Evolutionary conservation across 2,113 vertebrate species (phyloP).

Genomic region (Lucifuga dentata): DNA sequence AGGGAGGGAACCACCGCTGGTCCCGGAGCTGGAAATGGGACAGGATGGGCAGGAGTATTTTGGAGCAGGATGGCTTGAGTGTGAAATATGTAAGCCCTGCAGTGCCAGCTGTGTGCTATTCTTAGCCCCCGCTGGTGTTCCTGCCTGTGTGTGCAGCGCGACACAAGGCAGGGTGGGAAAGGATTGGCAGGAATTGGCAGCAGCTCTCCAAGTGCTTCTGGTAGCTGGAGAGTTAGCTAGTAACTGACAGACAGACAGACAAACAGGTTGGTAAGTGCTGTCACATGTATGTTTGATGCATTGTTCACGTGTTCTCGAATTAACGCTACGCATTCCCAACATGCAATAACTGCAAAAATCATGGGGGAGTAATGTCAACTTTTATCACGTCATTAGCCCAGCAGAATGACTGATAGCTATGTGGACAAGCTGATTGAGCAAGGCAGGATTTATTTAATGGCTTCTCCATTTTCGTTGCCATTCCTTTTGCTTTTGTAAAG

Average conservation of each 20-base stretch:
- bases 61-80: conserved; percentile 74
- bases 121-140: conserved; percentile 75
- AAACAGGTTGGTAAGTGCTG: too few species aligned
- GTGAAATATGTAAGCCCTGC: conserved; percentile 82
- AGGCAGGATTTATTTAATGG: too few species aligned
- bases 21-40: conserved; percentile 64
- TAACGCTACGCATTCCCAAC: too few species aligned
- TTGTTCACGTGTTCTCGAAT: too few species aligned
- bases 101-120: conserved; percentile 85
- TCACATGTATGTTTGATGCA: too few species aligned
- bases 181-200: conserved; percentile 61
- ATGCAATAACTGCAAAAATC: too few species aligned
- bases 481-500: too few species aligned
- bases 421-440: too few species aligned
- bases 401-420: too few species aligned
- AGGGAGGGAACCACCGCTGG: conserved; percentile 54
- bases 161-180: conserved; percentile 70
- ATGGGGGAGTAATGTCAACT: too few species aligned
- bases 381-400: too few species aligned
- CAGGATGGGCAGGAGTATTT: conserved; percentile 73
- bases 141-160: conserved; percentile 66
- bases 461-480: too few species aligned
- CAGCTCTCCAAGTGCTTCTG: conserved; percentile 39
- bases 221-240: conserved; percentile 48
- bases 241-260: conserved; percentile 15